These are phyloP conservation scores for Aphelenchoides besseyi DNA, from an alignment of 1,140 invertebrate genomes.

Conservation along the genomic window DNA sequence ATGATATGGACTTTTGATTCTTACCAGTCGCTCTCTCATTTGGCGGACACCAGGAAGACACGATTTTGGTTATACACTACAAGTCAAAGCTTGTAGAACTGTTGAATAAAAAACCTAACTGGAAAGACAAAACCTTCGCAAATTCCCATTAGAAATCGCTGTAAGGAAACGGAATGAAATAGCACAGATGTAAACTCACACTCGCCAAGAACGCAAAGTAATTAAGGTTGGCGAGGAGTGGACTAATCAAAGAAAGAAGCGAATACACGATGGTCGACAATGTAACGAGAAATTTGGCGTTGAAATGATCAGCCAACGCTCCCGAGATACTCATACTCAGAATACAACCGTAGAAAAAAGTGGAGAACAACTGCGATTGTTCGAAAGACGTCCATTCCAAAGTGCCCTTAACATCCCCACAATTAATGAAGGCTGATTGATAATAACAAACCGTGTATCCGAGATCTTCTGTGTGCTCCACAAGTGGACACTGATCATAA, in stretches of 20 bases:
- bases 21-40: neutral
- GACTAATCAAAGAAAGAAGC: neutral
- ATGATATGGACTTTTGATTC: neutral
- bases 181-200: too few relatives aligned
- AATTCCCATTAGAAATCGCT: conserved; percentile 10
- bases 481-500: neutral
- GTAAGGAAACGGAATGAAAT: too few relatives aligned
- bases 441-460: too few relatives aligned
- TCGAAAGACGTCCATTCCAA: conserved; percentile 10
- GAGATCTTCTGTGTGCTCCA: neutral
- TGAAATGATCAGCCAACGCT: conserved; percentile 1
- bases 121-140: conserved; percentile 1
- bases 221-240: neutral
- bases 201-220: conserved; percentile 10
- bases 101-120: neutral
- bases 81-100: neutral
- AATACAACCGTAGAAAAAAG: neutral
- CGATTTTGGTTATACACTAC: neutral
- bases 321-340: neutral
- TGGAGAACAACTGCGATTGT: conserved; percentile 3
- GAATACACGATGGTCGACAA: neutral
- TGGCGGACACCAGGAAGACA: neutral
- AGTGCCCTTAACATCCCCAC: too few relatives aligned
- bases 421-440: too few relatives aligned
- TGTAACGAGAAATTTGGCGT: conserved; percentile 11